These are phyloP conservation scores for Dicyrtomina minuta DNA, from an alignment of 2,888 invertebrate genomes.

Conservation along the genomic window DNA sequence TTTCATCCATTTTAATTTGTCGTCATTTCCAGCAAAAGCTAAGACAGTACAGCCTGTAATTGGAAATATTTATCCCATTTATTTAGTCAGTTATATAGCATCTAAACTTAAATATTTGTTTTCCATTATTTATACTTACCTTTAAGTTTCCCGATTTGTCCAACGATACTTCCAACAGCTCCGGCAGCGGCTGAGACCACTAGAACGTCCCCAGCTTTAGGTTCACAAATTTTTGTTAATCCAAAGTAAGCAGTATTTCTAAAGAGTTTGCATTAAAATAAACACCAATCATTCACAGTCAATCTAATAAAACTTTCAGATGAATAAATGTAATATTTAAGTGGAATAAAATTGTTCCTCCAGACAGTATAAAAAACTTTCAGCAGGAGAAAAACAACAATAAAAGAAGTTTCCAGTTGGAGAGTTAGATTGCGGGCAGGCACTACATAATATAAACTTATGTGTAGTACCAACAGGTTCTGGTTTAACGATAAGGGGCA, in stretches of 20 bases:
- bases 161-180: constrained; percentile 70
- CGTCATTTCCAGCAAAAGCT: constrained; percentile 70
- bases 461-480: no score
- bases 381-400: constrained; percentile 74
- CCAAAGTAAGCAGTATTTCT: constrained; percentile 77
- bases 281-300: no score
- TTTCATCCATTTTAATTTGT: constrained; percentile 69
- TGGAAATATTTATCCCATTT: background rate
- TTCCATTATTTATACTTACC: constrained; percentile 57
- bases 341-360: no score
- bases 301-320: no score
- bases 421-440: no score
- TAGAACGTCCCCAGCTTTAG: constrained; percentile 71
- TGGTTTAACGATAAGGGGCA: no score
- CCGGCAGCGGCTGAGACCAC: constrained; percentile 76
- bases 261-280: constrained; percentile 62
- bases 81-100: background rate
- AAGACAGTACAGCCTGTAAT: constrained; percentile 65
- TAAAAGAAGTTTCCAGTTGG: constrained; percentile 69
- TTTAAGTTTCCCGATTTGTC: constrained; percentile 74
- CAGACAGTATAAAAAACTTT: constrained; percentile 68
- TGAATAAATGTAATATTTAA: no score
- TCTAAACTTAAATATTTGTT: background rate
- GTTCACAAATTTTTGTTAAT: constrained; percentile 68
- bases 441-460: no score